Evolutionary conservation across 2,888 invertebrate species (phyloP).

Genomic region (Thereva unica): DNA sequence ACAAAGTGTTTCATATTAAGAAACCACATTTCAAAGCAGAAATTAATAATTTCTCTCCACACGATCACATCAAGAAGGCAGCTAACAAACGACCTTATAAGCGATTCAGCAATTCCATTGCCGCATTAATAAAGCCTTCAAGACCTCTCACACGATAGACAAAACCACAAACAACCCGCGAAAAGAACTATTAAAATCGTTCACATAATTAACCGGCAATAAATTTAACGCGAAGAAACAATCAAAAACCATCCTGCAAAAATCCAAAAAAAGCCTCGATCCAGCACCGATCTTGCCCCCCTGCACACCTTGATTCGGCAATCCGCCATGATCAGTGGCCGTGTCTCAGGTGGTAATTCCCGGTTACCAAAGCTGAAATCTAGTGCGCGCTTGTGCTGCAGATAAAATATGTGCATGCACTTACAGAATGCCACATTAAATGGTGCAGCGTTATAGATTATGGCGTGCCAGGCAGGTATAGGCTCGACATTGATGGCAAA

Average conservation of each 20-base stretch:
- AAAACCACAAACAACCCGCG: too few relatives aligned
- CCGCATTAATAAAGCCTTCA: too few relatives aligned
- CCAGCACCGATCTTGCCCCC: neutral
- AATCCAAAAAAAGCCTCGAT: neutral
- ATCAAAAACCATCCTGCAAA: conserved; percentile 9
- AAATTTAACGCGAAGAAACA: conserved; percentile 19
- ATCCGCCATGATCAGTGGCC: conserved; percentile 24
- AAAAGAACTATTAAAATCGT: conserved; percentile 8
- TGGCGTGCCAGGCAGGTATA: neutral
- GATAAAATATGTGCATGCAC: neutral
- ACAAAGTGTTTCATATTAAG: too few relatives aligned
- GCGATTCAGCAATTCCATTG: too few relatives aligned
- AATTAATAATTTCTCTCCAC: too few relatives aligned
- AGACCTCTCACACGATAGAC: too few relatives aligned
- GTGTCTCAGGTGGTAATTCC: conserved; percentile 20
- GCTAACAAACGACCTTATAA: too few relatives aligned
- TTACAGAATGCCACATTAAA: neutral
- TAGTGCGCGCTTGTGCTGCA: neutral
- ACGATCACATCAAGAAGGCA: too few relatives aligned
- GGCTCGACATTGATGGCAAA: conserved; percentile 25
- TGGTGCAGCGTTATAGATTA: neutral
- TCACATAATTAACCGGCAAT: conserved; percentile 19
- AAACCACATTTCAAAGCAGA: too few relatives aligned
- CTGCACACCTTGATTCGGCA: neutral
- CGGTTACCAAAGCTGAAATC: conserved; percentile 4